A percentile compares a stretch with the other conserved stretches of the same genome.
Conservation (phyloP, 2,888 invertebrate genomes). For the Ochropleura leucogaster region DNA sequence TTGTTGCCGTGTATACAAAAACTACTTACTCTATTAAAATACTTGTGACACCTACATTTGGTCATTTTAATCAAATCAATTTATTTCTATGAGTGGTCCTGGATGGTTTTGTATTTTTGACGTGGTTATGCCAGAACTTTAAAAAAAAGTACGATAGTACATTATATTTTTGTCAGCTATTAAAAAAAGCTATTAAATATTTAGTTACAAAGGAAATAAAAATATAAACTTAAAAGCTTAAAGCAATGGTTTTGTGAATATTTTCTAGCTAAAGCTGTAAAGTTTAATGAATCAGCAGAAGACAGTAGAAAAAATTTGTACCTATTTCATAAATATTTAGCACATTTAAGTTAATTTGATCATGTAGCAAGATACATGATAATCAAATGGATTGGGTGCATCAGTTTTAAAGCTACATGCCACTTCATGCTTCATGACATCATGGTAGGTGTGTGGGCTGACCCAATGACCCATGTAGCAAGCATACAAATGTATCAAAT, state of each 20-base stretch:
- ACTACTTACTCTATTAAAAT: not conserved
- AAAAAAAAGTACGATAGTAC: not conserved
- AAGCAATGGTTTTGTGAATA: not conserved
- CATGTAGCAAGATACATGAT: not conserved
- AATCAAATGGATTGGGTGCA: slow-evolving; percentile 46
- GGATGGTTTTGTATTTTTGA: not conserved
- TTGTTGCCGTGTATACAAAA: too few species aligned
- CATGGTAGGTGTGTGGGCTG: slow-evolving; percentile 19
- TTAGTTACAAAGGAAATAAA: not conserved
- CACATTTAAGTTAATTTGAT: not conserved
- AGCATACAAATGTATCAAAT: slow-evolving; percentile 35
- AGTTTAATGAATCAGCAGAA: not conserved
- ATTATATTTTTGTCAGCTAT: not conserved
- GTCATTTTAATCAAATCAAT: not conserved
- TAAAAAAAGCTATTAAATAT: too few species aligned
- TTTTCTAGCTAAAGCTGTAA: not conserved
- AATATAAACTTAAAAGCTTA: not conserved
- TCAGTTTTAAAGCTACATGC: slow-evolving; percentile 15
- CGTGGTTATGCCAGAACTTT: not conserved
- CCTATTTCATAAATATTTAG: not conserved
- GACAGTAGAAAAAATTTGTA: not conserved
- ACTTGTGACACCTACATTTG: not conserved
- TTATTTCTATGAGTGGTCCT: not conserved
- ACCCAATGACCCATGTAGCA: slow-evolving; percentile 26
- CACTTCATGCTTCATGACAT: not conserved